Evolutionary conservation across 2,113 vertebrate species (phyloP).

Genomic region (Malurus alboscapulatus): DNA sequence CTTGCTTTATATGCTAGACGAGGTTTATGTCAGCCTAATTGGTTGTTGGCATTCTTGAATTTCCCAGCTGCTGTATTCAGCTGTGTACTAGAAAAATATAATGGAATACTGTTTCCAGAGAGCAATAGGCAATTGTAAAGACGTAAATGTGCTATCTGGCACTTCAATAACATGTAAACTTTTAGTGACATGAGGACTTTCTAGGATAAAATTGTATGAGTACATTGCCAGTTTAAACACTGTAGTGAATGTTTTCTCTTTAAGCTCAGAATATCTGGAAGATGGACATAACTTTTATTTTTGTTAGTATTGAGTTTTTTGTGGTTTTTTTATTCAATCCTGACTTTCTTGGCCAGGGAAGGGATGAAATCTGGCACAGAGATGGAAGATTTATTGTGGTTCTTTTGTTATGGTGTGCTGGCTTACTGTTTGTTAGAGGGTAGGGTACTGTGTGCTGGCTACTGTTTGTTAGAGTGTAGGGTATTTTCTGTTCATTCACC

Average conservation of each 20-base stretch:
- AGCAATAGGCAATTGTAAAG: conserved; percentile 71
- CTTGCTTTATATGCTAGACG: conserved; percentile 71
- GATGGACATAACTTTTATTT: not conserved
- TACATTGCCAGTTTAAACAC: not conserved
- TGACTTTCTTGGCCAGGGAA: conserved; percentile 6
- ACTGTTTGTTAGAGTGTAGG: not conserved
- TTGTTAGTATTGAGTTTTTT: not conserved
- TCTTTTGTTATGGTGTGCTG: not conserved
- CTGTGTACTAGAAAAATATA: conserved; percentile 72
- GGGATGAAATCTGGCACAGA: not conserved
- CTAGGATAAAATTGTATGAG: conserved; percentile 3
- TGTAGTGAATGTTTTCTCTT: not conserved
- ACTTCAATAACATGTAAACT: conserved; percentile 23
- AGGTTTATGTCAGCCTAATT: conserved; percentile 72
- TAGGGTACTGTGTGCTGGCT: not conserved
- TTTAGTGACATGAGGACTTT: conserved; percentile 1
- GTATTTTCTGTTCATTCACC: not conserved
- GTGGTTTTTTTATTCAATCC: not conserved
- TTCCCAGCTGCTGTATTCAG: conserved; percentile 76
- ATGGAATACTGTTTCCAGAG: conserved; percentile 70
- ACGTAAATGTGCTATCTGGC: conserved; percentile 64
- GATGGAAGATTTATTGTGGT: not conserved
- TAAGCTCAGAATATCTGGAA: not conserved
- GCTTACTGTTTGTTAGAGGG: not conserved
- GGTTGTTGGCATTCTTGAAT: conserved; percentile 73